phyloP scores from a whole-genome alignment of 2,113 vertebrate genomes.

The Rhizomys pruinosus region DNA sequence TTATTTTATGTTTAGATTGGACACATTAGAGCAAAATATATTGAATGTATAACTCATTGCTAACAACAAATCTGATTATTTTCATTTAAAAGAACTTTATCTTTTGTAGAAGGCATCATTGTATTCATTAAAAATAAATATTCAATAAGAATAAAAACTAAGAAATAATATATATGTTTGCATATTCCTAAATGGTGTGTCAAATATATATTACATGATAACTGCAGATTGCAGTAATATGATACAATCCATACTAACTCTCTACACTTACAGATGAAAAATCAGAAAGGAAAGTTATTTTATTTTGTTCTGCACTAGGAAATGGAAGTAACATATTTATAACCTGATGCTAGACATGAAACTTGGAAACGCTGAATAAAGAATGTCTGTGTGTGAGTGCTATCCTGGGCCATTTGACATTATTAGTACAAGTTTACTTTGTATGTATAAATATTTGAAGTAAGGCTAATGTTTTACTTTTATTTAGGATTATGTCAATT shows the following conservation, averaged over 20 bases:
- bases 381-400: background rate
- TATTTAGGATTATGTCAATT: background rate
- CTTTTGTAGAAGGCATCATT: background rate
- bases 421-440: background rate
- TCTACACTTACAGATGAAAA: background rate
- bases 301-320: background rate
- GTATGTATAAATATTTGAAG: background rate
- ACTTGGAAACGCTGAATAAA: accelerated
- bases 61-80: background rate
- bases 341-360: background rate
- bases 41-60: background rate
- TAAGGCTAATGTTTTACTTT: background rate
- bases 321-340: background rate
- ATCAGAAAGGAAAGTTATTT: background rate
- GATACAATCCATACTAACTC: background rate
- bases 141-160: background rate
- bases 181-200: background rate
- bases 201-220: background rate
- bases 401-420: background rate
- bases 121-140: background rate
- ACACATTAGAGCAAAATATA: background rate
- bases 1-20: background rate
- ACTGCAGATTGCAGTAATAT: background rate
- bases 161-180: background rate
- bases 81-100: background rate